phyloP scores from a whole-genome alignment of 2,113 vertebrate species.

The Microtus oregoni region DNA sequence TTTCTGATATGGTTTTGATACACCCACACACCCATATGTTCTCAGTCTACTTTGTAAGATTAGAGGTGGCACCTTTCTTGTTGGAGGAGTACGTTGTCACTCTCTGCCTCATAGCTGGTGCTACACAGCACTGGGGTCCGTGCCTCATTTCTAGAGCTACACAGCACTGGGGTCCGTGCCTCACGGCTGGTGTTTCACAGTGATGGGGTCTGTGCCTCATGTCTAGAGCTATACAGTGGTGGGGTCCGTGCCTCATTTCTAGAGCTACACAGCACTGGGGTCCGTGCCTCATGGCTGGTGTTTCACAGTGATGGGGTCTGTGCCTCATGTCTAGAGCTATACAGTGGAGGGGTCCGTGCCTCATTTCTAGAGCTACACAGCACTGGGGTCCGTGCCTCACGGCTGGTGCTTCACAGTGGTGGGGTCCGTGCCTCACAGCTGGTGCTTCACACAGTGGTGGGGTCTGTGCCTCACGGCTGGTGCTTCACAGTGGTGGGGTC shows the following conservation, averaged over 20 bases:
- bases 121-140: background rate
- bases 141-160: too few relatives aligned
- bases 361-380: too few relatives aligned
- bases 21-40: background rate
- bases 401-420: background rate
- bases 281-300: background rate
- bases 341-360: background rate
- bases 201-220: background rate
- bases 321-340: background rate
- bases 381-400: background rate
- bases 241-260: background rate
- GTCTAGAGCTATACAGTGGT: background rate
- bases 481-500: background rate
- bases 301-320: too few relatives aligned
- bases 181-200: too few relatives aligned
- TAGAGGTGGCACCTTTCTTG: background rate
- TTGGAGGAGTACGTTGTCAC: background rate
- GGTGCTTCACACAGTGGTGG: background rate
- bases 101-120: background rate
- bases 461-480: background rate
- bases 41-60: background rate
- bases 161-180: too few relatives aligned
- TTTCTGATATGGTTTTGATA: background rate
- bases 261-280: background rate
- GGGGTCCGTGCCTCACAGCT: background rate